phyloP scores from a whole-genome alignment of 2,113 vertebrate species.

The Crocuta crocuta region DNA sequence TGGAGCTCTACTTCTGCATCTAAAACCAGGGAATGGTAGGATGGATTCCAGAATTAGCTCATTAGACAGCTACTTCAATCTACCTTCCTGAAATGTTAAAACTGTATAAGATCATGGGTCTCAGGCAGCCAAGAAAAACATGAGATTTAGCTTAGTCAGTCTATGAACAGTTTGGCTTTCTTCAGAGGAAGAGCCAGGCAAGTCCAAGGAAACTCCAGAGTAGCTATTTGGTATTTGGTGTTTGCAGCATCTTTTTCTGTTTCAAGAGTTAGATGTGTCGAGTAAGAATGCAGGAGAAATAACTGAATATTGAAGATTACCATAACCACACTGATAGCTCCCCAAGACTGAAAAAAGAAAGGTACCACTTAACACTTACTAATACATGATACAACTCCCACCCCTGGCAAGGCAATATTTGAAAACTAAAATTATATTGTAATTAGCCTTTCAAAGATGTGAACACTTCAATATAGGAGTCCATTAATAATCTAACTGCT shows the following conservation, averaged over 20 bases:
- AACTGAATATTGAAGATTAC: constrained; percentile 63
- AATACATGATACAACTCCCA: constrained; percentile 85
- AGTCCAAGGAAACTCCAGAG: background rate
- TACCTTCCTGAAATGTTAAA: constrained; percentile 6
- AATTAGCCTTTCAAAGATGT: constrained; percentile 90
- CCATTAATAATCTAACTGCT: constrained; percentile 89
- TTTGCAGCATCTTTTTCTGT: background rate
- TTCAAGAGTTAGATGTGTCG: background rate
- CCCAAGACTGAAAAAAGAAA: constrained; percentile 63
- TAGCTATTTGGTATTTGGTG: background rate
- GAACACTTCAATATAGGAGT: constrained; percentile 88
- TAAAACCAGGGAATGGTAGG: constrained; percentile 25
- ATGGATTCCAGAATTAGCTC: constrained; percentile 57
- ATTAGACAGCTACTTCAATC: constrained; percentile 9
- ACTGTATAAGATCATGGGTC: background rate
- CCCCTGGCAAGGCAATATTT: constrained; percentile 88
- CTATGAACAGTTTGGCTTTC: constrained; percentile 34
- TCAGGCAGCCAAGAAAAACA: constrained; percentile 43
- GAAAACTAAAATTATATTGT: constrained; percentile 90
- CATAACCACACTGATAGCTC: constrained; percentile 77
- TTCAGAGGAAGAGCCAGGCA: background rate
- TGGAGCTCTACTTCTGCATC: background rate
- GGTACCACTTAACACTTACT: constrained; percentile 75
- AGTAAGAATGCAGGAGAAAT: constrained; percentile 69
- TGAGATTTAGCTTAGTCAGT: background rate